Evolutionary conservation across 2,113 vertebrate species (phyloP), one percentile per base, ranked within the genome.

Genomic region (Scomber colias): DNA sequence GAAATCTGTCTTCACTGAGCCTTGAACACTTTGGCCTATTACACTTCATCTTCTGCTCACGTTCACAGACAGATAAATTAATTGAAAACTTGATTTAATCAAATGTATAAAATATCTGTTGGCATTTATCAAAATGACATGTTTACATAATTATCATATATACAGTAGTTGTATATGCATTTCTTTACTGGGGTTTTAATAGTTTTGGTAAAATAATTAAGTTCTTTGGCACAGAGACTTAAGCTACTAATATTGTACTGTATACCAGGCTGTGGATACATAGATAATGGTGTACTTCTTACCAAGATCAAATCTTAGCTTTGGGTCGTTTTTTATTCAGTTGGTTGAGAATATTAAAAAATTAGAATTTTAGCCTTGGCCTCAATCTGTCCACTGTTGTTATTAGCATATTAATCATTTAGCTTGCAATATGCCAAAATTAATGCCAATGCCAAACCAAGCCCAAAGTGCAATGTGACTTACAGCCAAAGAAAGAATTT

Each of bases 1-100:
- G 31, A 75, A 72, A 84, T 65, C 62, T 81, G 82, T 79, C 78
- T 76, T 77, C 64, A 59, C 50, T 66, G 53, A 69, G 31, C 59
- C 70, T 61, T 63, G 61, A 86, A 74, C 63, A 54, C 68, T 69
- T 35, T n/a, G 31, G 54, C 54, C 63, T 48, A 65, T 81, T 61
- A 77, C 50, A 72, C 77, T 21, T 40, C 35, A 48, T 60, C 48
- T 15, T 46, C n/a, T 49, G 31, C 65, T 80, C 19, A 57, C 51
- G 51, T 27, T 13, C 30, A 79, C 7, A 53, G 71, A 60, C 15
- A 56, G 53, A 65, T 9, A 70, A 68, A 21, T 12, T 19, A 17
- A 44, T 70, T 21, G 6, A 17, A 35, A 9, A 55, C 45, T 3
- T 66, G 12, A 61, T n/a, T 10, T 50, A 10, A 40, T 9, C 9